A percentile compares a stretch with the other conserved stretches of the same genome.
phyloP scores from a whole-genome alignment of 1,140 invertebrate genomes.

The Camponotus floridanus region DNA sequence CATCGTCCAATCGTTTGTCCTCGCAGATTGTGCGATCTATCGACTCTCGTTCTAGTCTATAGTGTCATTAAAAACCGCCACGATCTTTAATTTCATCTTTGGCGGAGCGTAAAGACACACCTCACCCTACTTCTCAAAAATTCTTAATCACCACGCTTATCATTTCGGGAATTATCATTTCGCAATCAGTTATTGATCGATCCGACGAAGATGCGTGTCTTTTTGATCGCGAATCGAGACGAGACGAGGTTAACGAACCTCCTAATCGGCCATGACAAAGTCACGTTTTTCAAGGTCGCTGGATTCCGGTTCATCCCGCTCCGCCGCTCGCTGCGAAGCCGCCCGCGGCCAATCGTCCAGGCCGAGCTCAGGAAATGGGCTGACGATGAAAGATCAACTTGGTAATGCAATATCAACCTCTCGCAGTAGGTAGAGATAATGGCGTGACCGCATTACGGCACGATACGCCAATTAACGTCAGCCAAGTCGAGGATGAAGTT shows the following conservation, averaged over 20 bases:
- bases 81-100: neutral
- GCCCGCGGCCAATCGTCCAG: conserved; percentile 63
- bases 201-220: neutral
- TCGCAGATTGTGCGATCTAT: neutral
- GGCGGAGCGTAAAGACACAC: neutral
- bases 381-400: conserved; percentile 78
- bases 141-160: neutral
- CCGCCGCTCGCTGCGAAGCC: conserved; percentile 36
- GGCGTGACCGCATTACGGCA: conserved; percentile 78
- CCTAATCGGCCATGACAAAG: conserved; percentile 70
- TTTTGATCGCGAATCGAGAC: conserved; percentile 4
- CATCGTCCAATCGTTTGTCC: neutral
- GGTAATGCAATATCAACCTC: conserved; percentile 76
- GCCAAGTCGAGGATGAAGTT: conserved; percentile 72
- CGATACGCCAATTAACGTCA: conserved; percentile 81
- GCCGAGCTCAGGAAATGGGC: conserved; percentile 67
- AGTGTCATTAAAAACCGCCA: neutral
- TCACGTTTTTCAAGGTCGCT: conserved; percentile 76
- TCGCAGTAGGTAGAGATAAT: conserved; percentile 76
- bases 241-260: conserved; percentile 56
- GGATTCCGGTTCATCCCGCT: conserved; percentile 70
- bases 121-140: neutral
- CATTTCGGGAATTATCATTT: neutral
- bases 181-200: conserved; percentile 3
- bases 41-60: neutral